Evolutionary conservation across 92 coral and sea anemone genomes (phyloP).

Genomic region (Desmophyllum pertusum): DNA sequence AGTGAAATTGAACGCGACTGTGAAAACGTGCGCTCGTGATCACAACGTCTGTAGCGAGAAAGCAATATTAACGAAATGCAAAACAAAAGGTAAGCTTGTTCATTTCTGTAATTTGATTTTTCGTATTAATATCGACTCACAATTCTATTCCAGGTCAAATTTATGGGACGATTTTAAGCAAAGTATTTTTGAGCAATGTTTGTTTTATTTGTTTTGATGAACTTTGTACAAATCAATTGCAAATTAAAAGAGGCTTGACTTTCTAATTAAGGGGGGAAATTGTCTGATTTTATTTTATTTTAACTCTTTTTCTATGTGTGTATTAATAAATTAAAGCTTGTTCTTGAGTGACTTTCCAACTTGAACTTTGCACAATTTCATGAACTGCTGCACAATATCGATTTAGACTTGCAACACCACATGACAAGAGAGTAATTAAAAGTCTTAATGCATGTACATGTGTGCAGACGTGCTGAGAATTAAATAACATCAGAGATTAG

Average conservation of each 20-base stretch:
- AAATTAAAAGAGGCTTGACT: background rate
- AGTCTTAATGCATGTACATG: too few species aligned
- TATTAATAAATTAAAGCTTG: background rate
- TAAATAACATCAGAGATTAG: too few species aligned
- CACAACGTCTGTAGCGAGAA: background rate
- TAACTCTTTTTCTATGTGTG: background rate
- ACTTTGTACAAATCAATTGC: background rate
- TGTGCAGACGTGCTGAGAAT: background rate
- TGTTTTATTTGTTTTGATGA: background rate
- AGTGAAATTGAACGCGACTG: background rate
- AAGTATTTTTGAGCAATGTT: background rate
- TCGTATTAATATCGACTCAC: background rate
- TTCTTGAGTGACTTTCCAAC: background rate
- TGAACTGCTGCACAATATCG: too few species aligned
- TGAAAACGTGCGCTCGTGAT: background rate
- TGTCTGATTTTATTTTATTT: background rate
- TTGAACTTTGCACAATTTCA: background rate
- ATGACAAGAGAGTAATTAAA: too few species aligned
- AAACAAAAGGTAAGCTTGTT: conserved; percentile 14
- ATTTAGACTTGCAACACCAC: too few species aligned
- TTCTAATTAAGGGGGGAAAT: background rate
- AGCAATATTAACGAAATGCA: background rate
- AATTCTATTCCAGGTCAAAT: background rate
- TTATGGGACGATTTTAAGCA: background rate
- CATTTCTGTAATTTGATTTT: background rate